Conservation (phyloP, 2,113 vertebrate genomes). For the Gasterosteus aculeatus region DNA sequence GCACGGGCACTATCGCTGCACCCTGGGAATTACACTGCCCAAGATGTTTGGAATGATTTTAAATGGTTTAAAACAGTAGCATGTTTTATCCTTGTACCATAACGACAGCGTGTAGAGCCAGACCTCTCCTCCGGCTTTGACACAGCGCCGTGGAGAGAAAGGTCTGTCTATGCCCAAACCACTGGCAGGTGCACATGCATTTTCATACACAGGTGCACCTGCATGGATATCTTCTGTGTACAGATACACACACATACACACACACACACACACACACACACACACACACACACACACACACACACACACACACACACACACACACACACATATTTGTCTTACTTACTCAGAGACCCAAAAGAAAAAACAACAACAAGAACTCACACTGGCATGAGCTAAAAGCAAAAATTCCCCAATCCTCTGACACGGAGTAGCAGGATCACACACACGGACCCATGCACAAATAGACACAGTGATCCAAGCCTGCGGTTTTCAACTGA, state of each 20-base stretch:
- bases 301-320: no score
- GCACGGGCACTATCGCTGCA: neutral
- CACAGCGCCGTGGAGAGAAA: neutral
- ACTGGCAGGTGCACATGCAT: slow-evolving; percentile 20
- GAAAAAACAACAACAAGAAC: slow-evolving; percentile 4
- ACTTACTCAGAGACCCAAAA: slow-evolving; percentile 9
- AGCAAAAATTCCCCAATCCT: slow-evolving; percentile 23
- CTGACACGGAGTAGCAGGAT: slow-evolving; percentile 5
- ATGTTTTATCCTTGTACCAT: neutral
- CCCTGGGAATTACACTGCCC: neutral
- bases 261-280: slow-evolving; percentile 11
- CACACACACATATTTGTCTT: neutral
- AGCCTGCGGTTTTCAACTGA: slow-evolving; percentile 40
- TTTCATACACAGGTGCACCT: slow-evolving; percentile 1
- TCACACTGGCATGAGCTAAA: slow-evolving; percentile 4
- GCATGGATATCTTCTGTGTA: neutral
- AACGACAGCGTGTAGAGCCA: neutral
- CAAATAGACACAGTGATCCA: slow-evolving; percentile 4
- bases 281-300: neutral
- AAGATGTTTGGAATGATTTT: neutral
- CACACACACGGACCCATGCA: slow-evolving; percentile 17
- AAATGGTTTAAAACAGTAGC: neutral
- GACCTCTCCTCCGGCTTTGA: neutral
- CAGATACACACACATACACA: slow-evolving; percentile 12
- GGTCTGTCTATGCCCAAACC: neutral